Evolutionary conservation across 2,797 vertebrate species (phyloP).

Genomic region (Mico argentatus): DNA sequence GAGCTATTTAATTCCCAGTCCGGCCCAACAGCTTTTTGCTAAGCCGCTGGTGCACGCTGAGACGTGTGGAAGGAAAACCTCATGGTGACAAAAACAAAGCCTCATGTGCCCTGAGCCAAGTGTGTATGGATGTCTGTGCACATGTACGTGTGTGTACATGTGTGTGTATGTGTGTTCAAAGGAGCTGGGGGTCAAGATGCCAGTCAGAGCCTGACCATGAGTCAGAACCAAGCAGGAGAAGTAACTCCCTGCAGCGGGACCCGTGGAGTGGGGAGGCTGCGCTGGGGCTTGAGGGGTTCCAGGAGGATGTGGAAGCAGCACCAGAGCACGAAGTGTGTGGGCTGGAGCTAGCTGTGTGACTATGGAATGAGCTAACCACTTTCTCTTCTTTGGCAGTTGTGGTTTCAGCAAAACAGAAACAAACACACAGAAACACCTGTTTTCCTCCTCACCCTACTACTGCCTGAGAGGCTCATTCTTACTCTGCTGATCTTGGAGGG

Average conservation of each 20-base stretch:
- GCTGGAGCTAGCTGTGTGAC: neutral
- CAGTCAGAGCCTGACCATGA: neutral
- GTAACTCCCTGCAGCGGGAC: neutral
- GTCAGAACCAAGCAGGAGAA: neutral
- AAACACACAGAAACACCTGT: neutral
- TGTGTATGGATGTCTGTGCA: neutral
- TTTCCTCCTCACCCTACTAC: neutral
- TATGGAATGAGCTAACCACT: neutral
- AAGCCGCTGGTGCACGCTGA: constrained; percentile 80
- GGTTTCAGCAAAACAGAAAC: neutral
- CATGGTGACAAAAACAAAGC: constrained; percentile 65
- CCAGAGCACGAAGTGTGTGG: accelerated
- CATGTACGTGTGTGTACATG: neutral
- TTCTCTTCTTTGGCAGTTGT: neutral
- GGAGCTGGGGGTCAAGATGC: neutral
- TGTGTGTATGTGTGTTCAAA: neutral
- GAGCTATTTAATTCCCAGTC: constrained; percentile 71
- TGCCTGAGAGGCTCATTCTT: neutral
- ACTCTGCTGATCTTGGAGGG: neutral
- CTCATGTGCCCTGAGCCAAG: neutral
- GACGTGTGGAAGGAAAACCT: constrained; percentile 80
- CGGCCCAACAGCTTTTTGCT: constrained; percentile 81
- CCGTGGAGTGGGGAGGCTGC: no score
- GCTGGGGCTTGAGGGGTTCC: neutral
- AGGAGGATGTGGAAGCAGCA: accelerated